These are phyloP conservation scores for Cisticola juncidis DNA, from an alignment of 2,113 vertebrate species.

Conservation along the genomic window DNA sequence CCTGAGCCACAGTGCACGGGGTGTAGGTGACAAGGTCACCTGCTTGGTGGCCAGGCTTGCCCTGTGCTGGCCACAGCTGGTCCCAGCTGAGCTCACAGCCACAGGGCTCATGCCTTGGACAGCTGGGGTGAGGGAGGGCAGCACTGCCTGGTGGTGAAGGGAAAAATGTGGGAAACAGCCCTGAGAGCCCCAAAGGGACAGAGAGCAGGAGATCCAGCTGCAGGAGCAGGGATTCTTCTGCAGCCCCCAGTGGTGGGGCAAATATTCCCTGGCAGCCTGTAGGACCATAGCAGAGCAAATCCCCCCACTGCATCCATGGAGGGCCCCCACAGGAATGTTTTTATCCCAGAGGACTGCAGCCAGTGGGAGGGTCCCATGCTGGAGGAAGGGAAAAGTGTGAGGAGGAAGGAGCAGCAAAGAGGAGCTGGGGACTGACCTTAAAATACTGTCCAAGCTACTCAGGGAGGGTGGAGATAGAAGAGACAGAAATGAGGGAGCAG, in stretches of 20 bases:
- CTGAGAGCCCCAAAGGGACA: rapidly evolving
- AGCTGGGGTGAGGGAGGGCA: rapidly evolving
- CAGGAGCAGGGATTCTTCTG: background rate
- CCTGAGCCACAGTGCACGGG: no score
- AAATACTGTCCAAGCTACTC: rapidly evolving
- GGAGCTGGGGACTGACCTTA: background rate
- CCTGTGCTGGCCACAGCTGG: background rate
- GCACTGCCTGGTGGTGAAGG: background rate
- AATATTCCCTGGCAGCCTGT: background rate
- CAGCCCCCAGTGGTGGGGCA: rapidly evolving
- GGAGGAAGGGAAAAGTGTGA: background rate
- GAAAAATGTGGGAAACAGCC: no score
- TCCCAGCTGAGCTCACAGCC: background rate
- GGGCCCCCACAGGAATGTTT: background rate
- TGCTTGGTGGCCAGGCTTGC: background rate
- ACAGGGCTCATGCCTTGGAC: rapidly evolving
- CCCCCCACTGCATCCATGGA: rapidly evolving
- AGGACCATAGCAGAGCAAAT: background rate
- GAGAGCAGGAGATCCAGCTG: background rate
- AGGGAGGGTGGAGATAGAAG: background rate
- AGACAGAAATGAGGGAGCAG: background rate
- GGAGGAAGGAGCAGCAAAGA: background rate
- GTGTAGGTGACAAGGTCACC: background rate
- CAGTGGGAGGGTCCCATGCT: background rate
- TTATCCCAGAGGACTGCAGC: background rate